Evolutionary conservation across 2,113 vertebrate species (phyloP).

Genomic region (Chlorodrepanis virens): DNA sequence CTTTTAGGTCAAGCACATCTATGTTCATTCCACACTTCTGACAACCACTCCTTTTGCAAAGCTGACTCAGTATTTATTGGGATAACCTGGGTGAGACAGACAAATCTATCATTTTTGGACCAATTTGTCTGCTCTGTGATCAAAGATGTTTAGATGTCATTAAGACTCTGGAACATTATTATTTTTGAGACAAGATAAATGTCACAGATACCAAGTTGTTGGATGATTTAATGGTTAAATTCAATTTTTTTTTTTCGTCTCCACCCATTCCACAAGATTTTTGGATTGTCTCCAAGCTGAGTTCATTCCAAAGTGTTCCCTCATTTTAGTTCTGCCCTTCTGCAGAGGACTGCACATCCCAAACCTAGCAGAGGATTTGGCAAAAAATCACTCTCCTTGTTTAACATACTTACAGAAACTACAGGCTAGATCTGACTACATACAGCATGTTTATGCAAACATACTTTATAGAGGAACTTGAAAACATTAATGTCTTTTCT

Average conservation of each 20-base stretch:
- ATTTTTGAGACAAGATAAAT: conserved; percentile 40
- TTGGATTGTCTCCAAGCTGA: conserved; percentile 41
- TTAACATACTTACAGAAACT: conserved; percentile 43
- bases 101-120: conserved; percentile 19
- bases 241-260: neutral
- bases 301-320: conserved; percentile 50
- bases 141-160: conserved; percentile 49
- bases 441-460: conserved; percentile 38
- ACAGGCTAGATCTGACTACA: conserved; percentile 28
- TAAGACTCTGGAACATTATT: conserved; percentile 20
- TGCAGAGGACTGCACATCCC: conserved; percentile 44
- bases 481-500: conserved; percentile 21
- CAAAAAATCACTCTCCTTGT: conserved; percentile 42
- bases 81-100: conserved; percentile 9
- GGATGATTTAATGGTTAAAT: conserved; percentile 63
- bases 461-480: conserved; percentile 10
- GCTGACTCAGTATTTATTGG: conserved; percentile 44
- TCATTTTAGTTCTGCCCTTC: conserved; percentile 47
- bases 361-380: conserved; percentile 44
- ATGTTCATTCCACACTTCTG: neutral
- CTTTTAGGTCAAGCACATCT: conserved; percentile 13
- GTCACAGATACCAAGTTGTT: neutral
- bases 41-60: neutral
- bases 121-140: conserved; percentile 18
- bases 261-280: conserved; percentile 51